These are phyloP conservation scores for Danio aesculapii DNA, from an alignment of 2,797 vertebrate species.

Conservation along the genomic window DNA sequence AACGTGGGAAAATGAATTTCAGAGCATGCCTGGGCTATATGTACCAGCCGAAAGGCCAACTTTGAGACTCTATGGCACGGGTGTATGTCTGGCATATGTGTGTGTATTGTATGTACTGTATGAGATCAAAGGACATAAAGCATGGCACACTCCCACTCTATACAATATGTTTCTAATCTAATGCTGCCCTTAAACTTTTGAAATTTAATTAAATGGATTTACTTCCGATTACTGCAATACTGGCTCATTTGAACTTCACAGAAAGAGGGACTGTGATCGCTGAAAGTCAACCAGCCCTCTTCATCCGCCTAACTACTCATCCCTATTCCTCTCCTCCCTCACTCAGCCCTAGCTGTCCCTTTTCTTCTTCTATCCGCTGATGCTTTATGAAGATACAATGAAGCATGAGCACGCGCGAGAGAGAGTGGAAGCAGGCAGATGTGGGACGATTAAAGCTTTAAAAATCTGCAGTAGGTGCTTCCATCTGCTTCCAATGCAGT, in stretches of 20 bases:
- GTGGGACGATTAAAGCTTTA: slow-evolving; percentile 70
- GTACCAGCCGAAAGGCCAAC: slow-evolving; percentile 36
- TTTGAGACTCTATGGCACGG: slow-evolving; percentile 29
- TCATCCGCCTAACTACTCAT: slow-evolving; percentile 22
- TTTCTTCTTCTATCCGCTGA: slow-evolving; percentile 52
- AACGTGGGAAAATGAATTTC: slow-evolving; percentile 71
- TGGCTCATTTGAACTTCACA: slow-evolving; percentile 68
- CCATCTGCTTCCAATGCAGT: slow-evolving; percentile 81
- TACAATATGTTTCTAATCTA: slow-evolving; percentile 72
- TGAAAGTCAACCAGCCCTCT: slow-evolving; percentile 59
- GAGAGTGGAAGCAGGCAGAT: slow-evolving; percentile 67
- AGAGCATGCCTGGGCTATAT: slow-evolving; percentile 56
- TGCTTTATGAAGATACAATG: slow-evolving; percentile 44
- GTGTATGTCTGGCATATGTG: slow-evolving; percentile 30
- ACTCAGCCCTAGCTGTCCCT: slow-evolving; percentile 40
- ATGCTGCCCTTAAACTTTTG: slow-evolving; percentile 64
- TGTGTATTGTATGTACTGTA: slow-evolving; percentile 1
- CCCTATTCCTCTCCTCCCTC: slow-evolving; percentile 5
- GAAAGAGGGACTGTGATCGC: slow-evolving; percentile 61
- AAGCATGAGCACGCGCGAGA: slow-evolving; percentile 41
- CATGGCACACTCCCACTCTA: slow-evolving; percentile 50
- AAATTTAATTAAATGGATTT: slow-evolving; percentile 73
- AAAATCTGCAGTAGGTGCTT: slow-evolving; percentile 76
- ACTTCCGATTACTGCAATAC: slow-evolving; percentile 75
- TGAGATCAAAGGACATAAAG: slow-evolving; percentile 20